phyloP scores from a whole-genome alignment of 2,888 invertebrate genomes.

The Euphydryas editha region DNA sequence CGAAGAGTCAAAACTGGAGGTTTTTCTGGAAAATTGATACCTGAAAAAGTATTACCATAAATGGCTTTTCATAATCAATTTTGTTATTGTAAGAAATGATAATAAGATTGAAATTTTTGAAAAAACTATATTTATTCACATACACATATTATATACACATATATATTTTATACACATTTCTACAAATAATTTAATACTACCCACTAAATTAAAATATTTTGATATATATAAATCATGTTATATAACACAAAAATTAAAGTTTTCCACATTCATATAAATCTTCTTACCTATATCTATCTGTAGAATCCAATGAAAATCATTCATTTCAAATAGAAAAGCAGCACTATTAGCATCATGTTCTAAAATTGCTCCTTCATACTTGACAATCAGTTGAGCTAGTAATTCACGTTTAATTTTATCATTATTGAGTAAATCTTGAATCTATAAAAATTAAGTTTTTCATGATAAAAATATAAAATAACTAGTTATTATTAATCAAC shows the following conservation, averaged over 20 bases:
- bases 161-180: no score
- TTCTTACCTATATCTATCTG: constrained; percentile 79
- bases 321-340: constrained; percentile 84
- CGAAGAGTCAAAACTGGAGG: constrained; percentile 78
- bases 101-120: no score
- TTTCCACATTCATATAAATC: no score
- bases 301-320: constrained; percentile 85
- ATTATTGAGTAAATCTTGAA: constrained; percentile 69
- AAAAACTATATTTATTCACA: no score
- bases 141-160: no score
- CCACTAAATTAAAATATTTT: no score
- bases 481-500: no score
- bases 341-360: constrained; percentile 79
- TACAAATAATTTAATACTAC: no score
- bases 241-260: neutral
- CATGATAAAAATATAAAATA: neutral
- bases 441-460: constrained; percentile 54
- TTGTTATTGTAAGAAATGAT: no score
- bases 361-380: constrained; percentile 76
- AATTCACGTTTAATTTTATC: constrained; percentile 75
- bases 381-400: constrained; percentile 74
- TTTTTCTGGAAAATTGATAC: constrained; percentile 81
- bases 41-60: constrained; percentile 47
- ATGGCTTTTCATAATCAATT: no score
- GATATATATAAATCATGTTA: no score